phyloP scores from a whole-genome alignment of 2,888 invertebrate genomes.

The Halocaridina rubra region DNA sequence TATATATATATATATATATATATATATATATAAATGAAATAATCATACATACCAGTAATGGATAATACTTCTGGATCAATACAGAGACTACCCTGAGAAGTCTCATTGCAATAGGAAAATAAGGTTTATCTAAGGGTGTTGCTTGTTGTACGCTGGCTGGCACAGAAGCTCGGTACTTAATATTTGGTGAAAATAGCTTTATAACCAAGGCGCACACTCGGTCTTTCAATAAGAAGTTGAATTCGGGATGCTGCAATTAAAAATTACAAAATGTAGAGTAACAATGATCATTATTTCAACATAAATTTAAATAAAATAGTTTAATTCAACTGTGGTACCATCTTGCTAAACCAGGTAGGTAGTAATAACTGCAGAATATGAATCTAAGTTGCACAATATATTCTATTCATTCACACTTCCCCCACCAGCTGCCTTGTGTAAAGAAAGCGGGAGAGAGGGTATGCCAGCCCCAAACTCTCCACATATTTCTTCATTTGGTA shows the following conservation, averaged over 20 bases:
- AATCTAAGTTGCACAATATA: too few species aligned
- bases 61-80: slow-evolving; percentile 92
- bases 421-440: too few species aligned
- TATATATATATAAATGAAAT: not conserved
- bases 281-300: not conserved
- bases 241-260: slow-evolving; percentile 85
- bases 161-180: slow-evolving; percentile 82
- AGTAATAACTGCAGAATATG: too few species aligned
- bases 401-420: too few species aligned
- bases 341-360: too few species aligned
- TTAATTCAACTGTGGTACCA: not conserved
- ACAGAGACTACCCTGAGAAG: slow-evolving; percentile 91
- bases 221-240: slow-evolving; percentile 93
- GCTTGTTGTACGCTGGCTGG: slow-evolving; percentile 72
- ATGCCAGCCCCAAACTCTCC: too few species aligned
- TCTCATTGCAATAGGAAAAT: slow-evolving; percentile 96
- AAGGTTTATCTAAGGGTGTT: slow-evolving; percentile 84
- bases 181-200: slow-evolving; percentile 96
- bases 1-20: too few species aligned
- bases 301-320: not conserved
- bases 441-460: too few species aligned
- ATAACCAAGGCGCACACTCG: slow-evolving; percentile 98
- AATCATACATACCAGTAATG: slow-evolving; percentile 78
- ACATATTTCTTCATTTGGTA: too few species aligned
- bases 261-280: not conserved